A percentile compares a stretch with the other conserved stretches of the same genome.
Evolutionary conservation across 2,888 invertebrate genomes (phyloP).

Genomic region (Caprella mutica): DNA sequence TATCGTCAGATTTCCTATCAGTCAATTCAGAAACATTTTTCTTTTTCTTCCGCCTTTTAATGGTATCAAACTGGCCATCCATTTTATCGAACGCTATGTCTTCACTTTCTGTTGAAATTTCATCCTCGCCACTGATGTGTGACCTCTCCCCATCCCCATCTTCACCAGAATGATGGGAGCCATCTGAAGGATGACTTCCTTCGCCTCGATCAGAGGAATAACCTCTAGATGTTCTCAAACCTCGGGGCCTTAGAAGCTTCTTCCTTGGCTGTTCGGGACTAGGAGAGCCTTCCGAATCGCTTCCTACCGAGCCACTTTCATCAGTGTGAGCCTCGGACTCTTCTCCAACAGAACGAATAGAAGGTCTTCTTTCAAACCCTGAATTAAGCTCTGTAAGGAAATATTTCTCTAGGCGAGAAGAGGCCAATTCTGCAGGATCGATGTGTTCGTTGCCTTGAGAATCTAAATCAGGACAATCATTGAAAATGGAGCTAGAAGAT

Average conservation of each 20-base stretch:
- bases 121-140: constrained; percentile 37
- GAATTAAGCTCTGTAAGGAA: constrained; percentile 48
- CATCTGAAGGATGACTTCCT: constrained; percentile 26
- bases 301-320: constrained; percentile 64
- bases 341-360: constrained; percentile 33
- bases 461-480: constrained; percentile 55
- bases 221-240: constrained; percentile 22
- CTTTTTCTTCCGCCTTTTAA: constrained; percentile 70
- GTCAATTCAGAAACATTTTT: constrained; percentile 43
- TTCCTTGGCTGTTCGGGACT: constrained; percentile 77
- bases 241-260: constrained; percentile 22
- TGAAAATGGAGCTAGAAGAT: constrained; percentile 66
- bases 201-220: constrained; percentile 22
- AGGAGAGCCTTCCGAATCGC: constrained; percentile 76
- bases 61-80: constrained; percentile 66
- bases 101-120: constrained; percentile 28
- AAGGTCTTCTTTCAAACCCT: constrained; percentile 33
- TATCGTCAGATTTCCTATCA: constrained; percentile 30
- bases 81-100: constrained; percentile 41
- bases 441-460: constrained; percentile 41
- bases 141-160: constrained; percentile 48
- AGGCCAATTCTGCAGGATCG: constrained; percentile 63
- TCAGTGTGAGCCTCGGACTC: constrained; percentile 44
- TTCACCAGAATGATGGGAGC: constrained; percentile 31
- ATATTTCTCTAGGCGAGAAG: constrained; percentile 55